phyloP scores from a whole-genome alignment of 2,113 vertebrate genomes.

The Centropus unirufus region DNA sequence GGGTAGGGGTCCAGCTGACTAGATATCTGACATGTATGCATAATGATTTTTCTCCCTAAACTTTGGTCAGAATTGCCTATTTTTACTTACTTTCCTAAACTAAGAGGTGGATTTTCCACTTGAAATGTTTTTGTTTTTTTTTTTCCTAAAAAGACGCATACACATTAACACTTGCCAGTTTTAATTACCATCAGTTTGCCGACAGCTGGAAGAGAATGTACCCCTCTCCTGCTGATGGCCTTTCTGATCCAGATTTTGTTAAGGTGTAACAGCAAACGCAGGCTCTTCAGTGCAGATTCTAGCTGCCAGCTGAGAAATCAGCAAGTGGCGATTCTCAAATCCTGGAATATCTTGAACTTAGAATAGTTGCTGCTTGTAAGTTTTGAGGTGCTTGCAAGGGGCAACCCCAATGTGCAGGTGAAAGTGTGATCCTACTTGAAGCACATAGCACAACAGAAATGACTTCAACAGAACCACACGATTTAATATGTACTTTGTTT shows the following conservation, averaged over 20 bases:
- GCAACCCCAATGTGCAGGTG: neutral
- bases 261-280: neutral
- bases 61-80: neutral
- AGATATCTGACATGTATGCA: neutral
- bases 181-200: neutral
- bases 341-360: neutral
- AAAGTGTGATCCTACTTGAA: neutral
- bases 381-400: neutral
- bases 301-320: neutral
- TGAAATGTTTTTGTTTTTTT: neutral
- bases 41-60: neutral
- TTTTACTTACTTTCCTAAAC: conserved; percentile 14
- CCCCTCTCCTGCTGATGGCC: neutral
- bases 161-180: neutral
- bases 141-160: neutral
- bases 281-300: neutral
- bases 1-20: neutral
- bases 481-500: neutral
- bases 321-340: neutral
- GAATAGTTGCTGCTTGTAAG: neutral
- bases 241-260: neutral
- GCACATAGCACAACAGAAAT: neutral
- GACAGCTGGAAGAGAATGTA: neutral
- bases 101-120: neutral
- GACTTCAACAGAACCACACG: neutral